Evolutionary conservation across 2,113 vertebrate species (phyloP).

Genomic region (Chloebia gouldiae): DNA sequence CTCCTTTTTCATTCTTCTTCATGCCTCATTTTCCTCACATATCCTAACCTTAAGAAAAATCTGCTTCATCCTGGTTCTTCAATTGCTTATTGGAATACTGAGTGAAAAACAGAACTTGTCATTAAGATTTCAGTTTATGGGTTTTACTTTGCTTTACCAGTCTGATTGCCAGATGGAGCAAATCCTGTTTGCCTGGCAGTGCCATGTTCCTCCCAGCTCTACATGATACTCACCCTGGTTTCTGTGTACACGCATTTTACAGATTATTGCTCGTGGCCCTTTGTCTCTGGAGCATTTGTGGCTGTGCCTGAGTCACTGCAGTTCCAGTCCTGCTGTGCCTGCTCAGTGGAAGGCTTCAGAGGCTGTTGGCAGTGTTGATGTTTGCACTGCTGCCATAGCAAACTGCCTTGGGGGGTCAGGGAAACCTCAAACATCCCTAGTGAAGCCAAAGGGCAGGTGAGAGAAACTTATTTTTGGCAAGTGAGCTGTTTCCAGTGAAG

Average conservation of each 20-base stretch:
- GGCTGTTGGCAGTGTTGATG: neutral
- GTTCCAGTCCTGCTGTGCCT: neutral
- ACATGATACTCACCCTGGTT: neutral
- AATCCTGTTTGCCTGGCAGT: neutral
- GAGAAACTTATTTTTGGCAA: neutral
- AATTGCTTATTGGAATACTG: neutral
- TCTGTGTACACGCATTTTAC: neutral
- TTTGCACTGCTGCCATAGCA: neutral
- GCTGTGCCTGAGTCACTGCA: constrained; percentile 3
- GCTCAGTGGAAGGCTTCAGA: neutral
- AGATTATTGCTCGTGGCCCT: neutral
- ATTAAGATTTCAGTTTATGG: neutral
- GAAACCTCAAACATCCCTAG: neutral
- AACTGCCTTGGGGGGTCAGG: neutral
- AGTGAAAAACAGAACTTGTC: neutral
- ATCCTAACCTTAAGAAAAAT: neutral
- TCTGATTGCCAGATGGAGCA: neutral
- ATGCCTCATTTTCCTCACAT: neutral
- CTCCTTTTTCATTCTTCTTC: neutral
- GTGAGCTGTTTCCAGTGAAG: neutral
- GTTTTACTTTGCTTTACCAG: neutral
- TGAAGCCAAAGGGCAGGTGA: neutral
- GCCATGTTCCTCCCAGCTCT: neutral
- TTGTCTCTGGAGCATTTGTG: neutral
- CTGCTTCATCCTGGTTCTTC: neutral